Conservation (phyloP, 2,888 invertebrate genomes). For the Cephus sareptanus region DNA sequence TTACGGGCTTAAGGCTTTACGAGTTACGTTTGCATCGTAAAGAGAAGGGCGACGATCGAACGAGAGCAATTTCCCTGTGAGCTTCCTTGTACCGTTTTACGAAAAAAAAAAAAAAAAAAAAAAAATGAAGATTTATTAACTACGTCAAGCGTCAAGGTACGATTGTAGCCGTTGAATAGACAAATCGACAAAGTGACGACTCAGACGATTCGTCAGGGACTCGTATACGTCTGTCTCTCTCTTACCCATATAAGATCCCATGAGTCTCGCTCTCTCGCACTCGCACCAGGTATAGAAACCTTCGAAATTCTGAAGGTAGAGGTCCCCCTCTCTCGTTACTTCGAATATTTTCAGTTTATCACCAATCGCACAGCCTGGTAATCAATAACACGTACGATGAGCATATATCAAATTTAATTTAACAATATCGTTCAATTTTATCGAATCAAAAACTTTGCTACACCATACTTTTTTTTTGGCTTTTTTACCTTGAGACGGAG, state of each 20-base stretch:
- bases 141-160: background rate
- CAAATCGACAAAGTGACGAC: background rate
- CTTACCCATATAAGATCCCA: background rate
- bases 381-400: background rate
- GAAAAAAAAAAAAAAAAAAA: too few species aligned
- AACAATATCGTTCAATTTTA: background rate
- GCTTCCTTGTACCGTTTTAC: background rate
- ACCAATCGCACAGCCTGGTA: background rate
- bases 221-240: background rate
- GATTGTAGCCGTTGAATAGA: background rate
- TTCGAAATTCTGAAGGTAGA: background rate
- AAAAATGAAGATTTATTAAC: background rate
- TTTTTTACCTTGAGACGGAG: background rate
- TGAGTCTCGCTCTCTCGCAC: background rate
- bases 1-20: background rate
- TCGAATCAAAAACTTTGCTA: background rate
- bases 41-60: background rate
- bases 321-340: too few species aligned
- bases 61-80: background rate
- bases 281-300: background rate
- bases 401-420: background rate
- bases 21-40: background rate
- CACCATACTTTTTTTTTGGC: too few species aligned
- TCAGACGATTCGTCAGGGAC: background rate
- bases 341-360: background rate